Evolutionary conservation across 2,797 vertebrate species (phyloP), one percentile per base, ranked within the genome.

Genomic region (Molossus alvarezi): DNA sequence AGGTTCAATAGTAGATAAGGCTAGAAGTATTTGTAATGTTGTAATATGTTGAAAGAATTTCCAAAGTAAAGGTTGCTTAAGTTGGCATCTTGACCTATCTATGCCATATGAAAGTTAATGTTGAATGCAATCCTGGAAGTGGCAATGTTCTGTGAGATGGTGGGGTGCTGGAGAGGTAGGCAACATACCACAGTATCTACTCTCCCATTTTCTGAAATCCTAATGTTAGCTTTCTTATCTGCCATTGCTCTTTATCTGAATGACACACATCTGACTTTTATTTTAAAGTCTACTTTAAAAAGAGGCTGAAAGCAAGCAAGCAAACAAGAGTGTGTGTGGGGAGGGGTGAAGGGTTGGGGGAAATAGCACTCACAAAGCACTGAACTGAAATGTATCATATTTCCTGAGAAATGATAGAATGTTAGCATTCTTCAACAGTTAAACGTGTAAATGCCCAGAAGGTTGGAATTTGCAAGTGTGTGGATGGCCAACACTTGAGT

Each of bases 301-400:
- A 87, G 48, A 92, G 55, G 72, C 58, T 51, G n/a, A 96, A 85
- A 76, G 67, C 27, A 83, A 83, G 67, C 33, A 77, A 45, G 41
- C 33, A 77, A 45, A 33, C 55, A 45, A 45, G n/a, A 33, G 65
- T 33, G 41, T 45, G 41, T 45, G 41, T 9, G 27, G 4, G 21
- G 29, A 71, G 7, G 25, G 1, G 41, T 13, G n/a, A 14, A 15
- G 45, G 57, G 41, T 45, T 13, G 5, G 29, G 51, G 18, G 9
- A 21, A 62, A 9, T 0, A 65, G 23, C 3, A 2, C 14, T 51
- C 5, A 14, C 9, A 3, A 33, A 45, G 11, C n/a, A 0, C 3
- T 0, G 4, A 33, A 27, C 27, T 80, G 33, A 75, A 64, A 51
- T 1, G 18, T 20, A 69, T 5, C 77, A 9, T 0, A 17, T n/a